Conservation (phyloP, 1,140 invertebrate species). For the Babylonia areolata region DNA sequence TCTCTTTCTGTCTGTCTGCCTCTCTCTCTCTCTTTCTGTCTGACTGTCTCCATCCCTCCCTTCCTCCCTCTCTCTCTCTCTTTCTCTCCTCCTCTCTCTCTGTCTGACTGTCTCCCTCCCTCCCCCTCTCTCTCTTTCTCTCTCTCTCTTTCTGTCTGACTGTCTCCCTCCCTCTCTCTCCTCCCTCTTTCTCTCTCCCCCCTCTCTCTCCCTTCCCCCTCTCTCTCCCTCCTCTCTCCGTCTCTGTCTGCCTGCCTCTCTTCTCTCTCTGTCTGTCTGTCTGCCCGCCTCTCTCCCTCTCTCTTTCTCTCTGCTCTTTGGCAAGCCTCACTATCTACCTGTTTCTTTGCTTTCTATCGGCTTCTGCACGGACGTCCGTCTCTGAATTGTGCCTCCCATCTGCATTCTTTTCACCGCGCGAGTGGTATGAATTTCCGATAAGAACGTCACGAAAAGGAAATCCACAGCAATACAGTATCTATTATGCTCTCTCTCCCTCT, state of each 20-base stretch:
- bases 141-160: background rate
- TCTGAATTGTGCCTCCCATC: too few relatives aligned
- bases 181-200: background rate
- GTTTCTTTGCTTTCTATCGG: too few relatives aligned
- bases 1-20: background rate
- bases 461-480: too few relatives aligned
- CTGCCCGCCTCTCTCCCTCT: slow-evolving; percentile 13
- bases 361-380: too few relatives aligned
- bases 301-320: too few relatives aligned
- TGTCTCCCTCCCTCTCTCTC: background rate
- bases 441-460: too few relatives aligned
- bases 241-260: too few relatives aligned
- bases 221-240: background rate
- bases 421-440: too few relatives aligned
- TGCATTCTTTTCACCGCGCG: too few relatives aligned
- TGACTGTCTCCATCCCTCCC: background rate
- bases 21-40: background rate
- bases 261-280: background rate
- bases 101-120: background rate
- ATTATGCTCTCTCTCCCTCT: background rate
- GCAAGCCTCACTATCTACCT: too few relatives aligned
- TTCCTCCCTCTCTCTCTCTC: background rate
- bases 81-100: background rate
- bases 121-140: background rate
- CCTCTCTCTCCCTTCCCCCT: background rate